Base-by-base conservation (phyloP, 1,140 invertebrate species). In the Penaeus japonicus region DNA sequence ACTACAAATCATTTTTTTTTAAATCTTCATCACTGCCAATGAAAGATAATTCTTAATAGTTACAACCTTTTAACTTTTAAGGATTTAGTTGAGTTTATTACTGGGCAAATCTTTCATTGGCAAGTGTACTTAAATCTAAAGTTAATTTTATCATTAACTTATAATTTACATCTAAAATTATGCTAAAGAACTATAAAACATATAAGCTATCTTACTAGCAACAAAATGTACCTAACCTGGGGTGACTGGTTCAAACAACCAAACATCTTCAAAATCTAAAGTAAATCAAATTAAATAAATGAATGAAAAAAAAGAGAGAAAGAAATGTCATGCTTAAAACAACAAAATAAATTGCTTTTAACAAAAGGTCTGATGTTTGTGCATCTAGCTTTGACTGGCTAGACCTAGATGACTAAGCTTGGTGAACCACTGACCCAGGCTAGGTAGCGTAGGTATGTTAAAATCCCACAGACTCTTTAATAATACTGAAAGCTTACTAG, bases 191-290 rank as follows among this genome's bases (percentile, higher is more conserved):
- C 77, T 53, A 47, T 47, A 79, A 79, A 79, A 54, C 22, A 79
- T 53, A 79, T 18, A 79, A 79, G 77, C 77, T 79, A 53, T 53
- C 15, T 79, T 79, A 79, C 35, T 79, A 35, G 39, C 77, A 79
- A 54, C 77, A 79, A 79, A 79, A 79, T 79, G 20, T 53, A 79
- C 77, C 77, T 79, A 79, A 79, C 77, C 77, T 79, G 77, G 77
- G 77, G 22, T 24, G 7, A 79, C 27, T n/a, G 77, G 77, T 79
- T 79, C 77, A 79, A 17, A 53, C 18, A 79, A 79, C 77, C 27
- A 79, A 79, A 79, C 27, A 79, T 24, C 24, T 79, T 15, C 15
- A 24, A 79, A 79, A 79, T 79, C 27, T 54, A 24, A 53, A 79
- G 47, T 47, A 47, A 79, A 79, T n/a, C 5, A 24, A 39, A 83